Evolutionary conservation across 92 coral and sea anemone species (phyloP), one percentile per base, ranked within the genome.

Genomic region (Porites divaricata): DNA sequence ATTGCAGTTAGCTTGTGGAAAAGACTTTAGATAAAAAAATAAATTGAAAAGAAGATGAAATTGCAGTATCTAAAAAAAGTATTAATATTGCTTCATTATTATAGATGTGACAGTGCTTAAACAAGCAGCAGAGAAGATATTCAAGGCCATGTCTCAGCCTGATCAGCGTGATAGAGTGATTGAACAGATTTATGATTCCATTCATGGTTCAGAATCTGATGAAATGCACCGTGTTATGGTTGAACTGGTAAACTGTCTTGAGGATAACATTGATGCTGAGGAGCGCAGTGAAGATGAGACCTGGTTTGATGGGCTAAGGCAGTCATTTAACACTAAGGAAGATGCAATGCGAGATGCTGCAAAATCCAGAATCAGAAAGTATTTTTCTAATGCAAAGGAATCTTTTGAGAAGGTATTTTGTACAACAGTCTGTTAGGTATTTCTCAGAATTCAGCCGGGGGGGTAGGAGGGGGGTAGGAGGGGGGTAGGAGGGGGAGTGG

Each of bases 221-320:
- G 92, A 93, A 57, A 85, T 88, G 73, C 91, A 93, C 83, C 73
- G 93, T 57, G 92, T 93, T 8, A 89, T 97, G 94, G 89, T 88
- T 10, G 99, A 92, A 77, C 87, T 95, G 9, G 89, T 93, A 28
- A 92, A 87, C 49, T 81, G 93, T 35, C 91, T 97, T 59, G 84
- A 75, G 35, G 92, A 92, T 59, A 97, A 97, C 59, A 91, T 95
- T 85, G 91, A 93, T 13, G 95, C 93, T n/a, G 99, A 97, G 56
- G 72, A 87, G 35, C 82, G 97, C 51, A 86, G 91, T 7, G 97
- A 97, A 28, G 98, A 97, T 74, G 88, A 81, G 73, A 81, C 67
- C 0, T 97, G 99, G 99, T 97, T 96, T 97, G 90, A 93, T 19
- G 97, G 98, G 9, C 75, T 97, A 57, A 83, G 80, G 77, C 75